Conservation (phyloP, 1,140 invertebrate species). For the Neodiprion pinetum region DNA sequence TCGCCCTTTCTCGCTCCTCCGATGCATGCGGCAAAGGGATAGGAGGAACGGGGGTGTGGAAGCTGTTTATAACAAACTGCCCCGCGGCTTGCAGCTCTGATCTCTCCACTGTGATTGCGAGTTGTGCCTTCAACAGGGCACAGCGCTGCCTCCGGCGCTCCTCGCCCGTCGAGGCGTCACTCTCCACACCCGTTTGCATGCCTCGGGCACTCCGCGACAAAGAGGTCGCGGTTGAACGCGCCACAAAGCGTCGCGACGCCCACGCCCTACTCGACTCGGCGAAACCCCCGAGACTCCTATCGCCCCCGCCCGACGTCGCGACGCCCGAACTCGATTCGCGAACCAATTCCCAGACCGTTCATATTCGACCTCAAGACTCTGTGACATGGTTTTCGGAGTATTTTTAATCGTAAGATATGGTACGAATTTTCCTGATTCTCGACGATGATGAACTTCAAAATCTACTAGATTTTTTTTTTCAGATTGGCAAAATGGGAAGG, state of each 20-base stretch:
- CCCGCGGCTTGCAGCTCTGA: conserved; percentile 46
- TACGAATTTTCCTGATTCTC: no score
- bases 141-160: conserved; percentile 15
- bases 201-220: conserved; percentile 45
- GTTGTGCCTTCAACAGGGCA: conserved; percentile 15
- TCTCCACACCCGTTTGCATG: conserved; percentile 42
- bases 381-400: no score
- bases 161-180: conserved; percentile 40
- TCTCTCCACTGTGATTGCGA: conserved; percentile 53
- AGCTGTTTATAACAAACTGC: conserved; percentile 55
- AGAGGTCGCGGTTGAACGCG: conserved; percentile 59
- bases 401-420: no score
- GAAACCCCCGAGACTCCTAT: not conserved
- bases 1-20: no score
- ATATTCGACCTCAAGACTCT: no score
- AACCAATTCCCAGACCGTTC: not conserved
- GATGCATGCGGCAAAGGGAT: not conserved
- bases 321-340: not conserved
- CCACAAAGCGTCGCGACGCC: conserved; percentile 58
- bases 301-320: not conserved
- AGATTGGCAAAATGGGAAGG: no score
- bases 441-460: no score
- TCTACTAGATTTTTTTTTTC: no score
- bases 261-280: conserved; percentile 33
- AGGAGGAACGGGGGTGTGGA: conserved; percentile 20